phyloP scores from a whole-genome alignment of 1,140 invertebrate species.

The Sminthurides bifidus region DNA sequence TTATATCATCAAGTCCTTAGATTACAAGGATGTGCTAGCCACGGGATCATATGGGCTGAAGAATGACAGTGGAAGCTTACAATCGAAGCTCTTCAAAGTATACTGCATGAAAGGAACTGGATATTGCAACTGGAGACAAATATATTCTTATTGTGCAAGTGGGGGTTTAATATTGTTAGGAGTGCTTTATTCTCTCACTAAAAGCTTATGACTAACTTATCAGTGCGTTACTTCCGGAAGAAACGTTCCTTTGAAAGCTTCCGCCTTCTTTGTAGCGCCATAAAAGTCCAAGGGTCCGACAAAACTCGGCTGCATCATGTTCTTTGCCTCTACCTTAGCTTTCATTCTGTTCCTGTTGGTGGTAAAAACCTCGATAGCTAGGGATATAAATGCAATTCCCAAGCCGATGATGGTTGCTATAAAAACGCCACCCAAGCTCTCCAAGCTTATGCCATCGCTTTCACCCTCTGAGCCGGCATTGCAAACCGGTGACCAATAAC shows the following conservation, averaged over 20 bases:
- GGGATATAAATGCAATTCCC: constrained; percentile 30
- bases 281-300: constrained; percentile 31
- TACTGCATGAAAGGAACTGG: too few relatives aligned
- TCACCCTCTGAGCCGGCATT: constrained; percentile 39
- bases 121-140: too few relatives aligned
- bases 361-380: constrained; percentile 31
- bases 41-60: too few relatives aligned
- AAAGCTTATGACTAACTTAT: too few relatives aligned
- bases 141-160: too few relatives aligned
- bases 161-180: too few relatives aligned
- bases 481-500: constrained; percentile 55
- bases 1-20: too few relatives aligned
- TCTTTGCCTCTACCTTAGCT: constrained; percentile 29
- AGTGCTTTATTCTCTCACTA: too few relatives aligned
- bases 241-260: constrained; percentile 22
- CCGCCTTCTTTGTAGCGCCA: constrained; percentile 22
- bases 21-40: too few relatives aligned
- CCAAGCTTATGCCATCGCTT: constrained; percentile 72
- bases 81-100: too few relatives aligned
- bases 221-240: constrained; percentile 30
- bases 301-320: constrained; percentile 28
- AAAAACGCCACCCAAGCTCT: constrained; percentile 78
- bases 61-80: too few relatives aligned
- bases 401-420: constrained; percentile 66
- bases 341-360: constrained; percentile 27